These are phyloP conservation scores for Tipula vernalis DNA, from an alignment of 2,888 invertebrate genomes.

Conservation along the genomic window DNA sequence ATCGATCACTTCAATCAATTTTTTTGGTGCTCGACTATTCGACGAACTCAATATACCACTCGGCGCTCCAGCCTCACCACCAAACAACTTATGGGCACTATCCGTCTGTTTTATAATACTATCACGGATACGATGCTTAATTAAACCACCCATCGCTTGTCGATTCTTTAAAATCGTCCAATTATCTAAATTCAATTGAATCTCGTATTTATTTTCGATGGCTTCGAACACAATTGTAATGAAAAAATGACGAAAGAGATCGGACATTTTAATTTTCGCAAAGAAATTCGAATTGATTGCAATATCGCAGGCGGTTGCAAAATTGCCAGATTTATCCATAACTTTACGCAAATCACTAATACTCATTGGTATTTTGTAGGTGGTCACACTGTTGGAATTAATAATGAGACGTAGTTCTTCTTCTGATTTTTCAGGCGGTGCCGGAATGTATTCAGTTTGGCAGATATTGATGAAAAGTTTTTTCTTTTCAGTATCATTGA, in stretches of 20 bases:
- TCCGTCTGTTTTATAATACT: slow-evolving; percentile 20
- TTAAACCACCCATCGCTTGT: slow-evolving; percentile 59
- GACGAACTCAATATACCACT: neutral
- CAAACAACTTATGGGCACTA: slow-evolving; percentile 19
- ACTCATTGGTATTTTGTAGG: slow-evolving; percentile 79
- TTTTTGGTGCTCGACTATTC: slow-evolving; percentile 6
- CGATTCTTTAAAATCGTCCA: slow-evolving; percentile 58
- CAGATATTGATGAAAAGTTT: slow-evolving; percentile 84
- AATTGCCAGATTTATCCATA: slow-evolving; percentile 59
- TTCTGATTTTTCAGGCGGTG: slow-evolving; percentile 56
- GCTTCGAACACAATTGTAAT: slow-evolving; percentile 69
- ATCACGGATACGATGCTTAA: slow-evolving; percentile 51
- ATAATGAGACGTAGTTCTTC: slow-evolving; percentile 57
- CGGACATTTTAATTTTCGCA: slow-evolving; percentile 55
- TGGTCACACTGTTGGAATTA: slow-evolving; percentile 50
- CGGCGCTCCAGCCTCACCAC: neutral
- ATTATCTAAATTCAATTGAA: slow-evolving; percentile 50
- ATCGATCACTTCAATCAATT: slow-evolving; percentile 49
- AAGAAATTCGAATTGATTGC: slow-evolving; percentile 70
- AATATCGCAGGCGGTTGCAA: slow-evolving; percentile 68
- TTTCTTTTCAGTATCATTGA: slow-evolving; percentile 46
- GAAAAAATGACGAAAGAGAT: slow-evolving; percentile 66
- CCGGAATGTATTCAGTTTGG: slow-evolving; percentile 60
- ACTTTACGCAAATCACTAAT: slow-evolving; percentile 71
- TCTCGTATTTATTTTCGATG: slow-evolving; percentile 62